phyloP scores from a whole-genome alignment of 2,113 vertebrate species.

The Orcinus orca region DNA sequence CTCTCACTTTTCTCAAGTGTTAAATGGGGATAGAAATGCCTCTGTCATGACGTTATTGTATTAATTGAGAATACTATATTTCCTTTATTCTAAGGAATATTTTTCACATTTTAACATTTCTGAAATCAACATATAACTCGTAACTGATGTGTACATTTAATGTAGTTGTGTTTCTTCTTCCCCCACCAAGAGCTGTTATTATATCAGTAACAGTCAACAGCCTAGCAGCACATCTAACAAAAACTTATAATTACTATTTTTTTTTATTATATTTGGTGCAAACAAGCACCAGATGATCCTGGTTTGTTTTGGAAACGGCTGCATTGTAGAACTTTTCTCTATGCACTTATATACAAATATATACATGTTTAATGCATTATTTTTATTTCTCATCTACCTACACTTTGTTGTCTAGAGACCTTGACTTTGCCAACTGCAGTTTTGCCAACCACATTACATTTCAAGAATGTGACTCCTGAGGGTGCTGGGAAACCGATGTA shows the following conservation, averaged over 20 bases:
- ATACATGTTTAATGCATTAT: neutral
- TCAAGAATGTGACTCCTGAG: neutral
- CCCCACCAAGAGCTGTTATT: neutral
- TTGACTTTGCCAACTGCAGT: neutral
- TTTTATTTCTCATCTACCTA: neutral
- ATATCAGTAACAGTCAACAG: neutral
- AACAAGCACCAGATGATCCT: neutral
- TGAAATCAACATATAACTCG: slow-evolving; percentile 17
- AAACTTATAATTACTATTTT: neutral
- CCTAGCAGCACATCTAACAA: neutral
- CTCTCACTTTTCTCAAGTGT: neutral
- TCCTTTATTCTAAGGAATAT: neutral
- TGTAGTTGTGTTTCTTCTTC: neutral
- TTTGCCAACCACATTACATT: neutral
- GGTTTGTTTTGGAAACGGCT: neutral
- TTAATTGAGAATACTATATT: neutral
- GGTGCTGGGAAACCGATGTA: neutral
- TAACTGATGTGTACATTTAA: neutral
- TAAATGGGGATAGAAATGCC: neutral
- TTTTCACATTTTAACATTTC: neutral
- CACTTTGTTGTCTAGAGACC: neutral
- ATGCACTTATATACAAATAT: neutral
- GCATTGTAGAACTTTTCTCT: neutral
- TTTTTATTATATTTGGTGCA: neutral
- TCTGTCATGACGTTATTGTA: neutral